Conservation (phyloP, 2,888 invertebrate species). For the Caenorhabditis wallacei region DNA sequence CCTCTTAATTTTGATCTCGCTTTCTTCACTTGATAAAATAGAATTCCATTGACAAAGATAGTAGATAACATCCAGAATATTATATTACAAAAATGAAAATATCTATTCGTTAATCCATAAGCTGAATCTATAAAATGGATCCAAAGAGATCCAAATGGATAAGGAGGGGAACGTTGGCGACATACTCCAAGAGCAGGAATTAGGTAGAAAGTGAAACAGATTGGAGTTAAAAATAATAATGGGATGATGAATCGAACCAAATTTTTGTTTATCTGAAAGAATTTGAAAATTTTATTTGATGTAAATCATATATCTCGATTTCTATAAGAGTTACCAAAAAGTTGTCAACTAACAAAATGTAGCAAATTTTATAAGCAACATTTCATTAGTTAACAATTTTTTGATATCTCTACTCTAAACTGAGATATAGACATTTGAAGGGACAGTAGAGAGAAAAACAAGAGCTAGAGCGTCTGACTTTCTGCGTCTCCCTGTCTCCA, state of each 20-base stretch:
- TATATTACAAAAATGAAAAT: slow-evolving; percentile 31
- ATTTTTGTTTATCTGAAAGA: slow-evolving; percentile 30
- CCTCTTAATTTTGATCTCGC: slow-evolving; percentile 34
- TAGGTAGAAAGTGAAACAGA: slow-evolving; percentile 50
- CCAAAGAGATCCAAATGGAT: slow-evolving; percentile 43
- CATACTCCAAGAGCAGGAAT: slow-evolving; percentile 49
- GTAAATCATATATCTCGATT: no score
- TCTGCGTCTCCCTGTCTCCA: no score
- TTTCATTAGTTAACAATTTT: no score
- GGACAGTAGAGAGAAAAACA: no score
- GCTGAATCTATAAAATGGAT: slow-evolving; percentile 39
- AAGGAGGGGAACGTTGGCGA: slow-evolving; percentile 21
- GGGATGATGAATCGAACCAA: slow-evolving; percentile 19
- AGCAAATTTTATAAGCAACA: no score
- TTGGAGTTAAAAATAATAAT: slow-evolving; percentile 16
- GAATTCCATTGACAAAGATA: slow-evolving; percentile 7
- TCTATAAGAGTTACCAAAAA: no score
- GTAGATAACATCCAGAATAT: slow-evolving; percentile 35
- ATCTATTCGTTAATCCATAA: slow-evolving; percentile 40
- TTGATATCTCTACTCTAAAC: no score
- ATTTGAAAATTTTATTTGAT: no score
- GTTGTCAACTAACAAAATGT: no score
- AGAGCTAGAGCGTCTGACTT: no score
- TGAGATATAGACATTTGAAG: no score
- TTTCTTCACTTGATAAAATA: slow-evolving; percentile 14